A percentile compares a stretch with the other conserved stretches of the same genome.
Conservation (phyloP, 2,113 vertebrate species). For the Vicugna pacos region DNA sequence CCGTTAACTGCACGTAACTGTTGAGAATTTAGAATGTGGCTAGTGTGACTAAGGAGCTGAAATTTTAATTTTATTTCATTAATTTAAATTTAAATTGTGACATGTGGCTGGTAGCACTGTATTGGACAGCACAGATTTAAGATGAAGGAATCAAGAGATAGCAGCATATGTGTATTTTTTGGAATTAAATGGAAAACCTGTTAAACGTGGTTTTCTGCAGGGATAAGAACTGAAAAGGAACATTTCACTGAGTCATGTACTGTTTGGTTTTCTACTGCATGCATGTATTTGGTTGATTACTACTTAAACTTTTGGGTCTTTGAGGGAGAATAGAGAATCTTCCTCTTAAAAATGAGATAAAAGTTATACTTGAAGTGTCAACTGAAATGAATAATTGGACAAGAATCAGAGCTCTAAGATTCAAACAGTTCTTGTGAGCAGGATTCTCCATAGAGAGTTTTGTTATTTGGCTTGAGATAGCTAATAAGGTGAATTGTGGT, state of each 20-base stretch:
- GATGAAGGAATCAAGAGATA: not conserved
- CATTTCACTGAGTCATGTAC: not conserved
- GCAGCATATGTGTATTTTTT: not conserved
- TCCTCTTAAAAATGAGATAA: conserved; percentile 54
- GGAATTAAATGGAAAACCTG: not conserved
- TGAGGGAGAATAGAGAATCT: conserved; percentile 29
- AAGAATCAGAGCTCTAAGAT: conserved; percentile 43
- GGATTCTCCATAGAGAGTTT: not conserved
- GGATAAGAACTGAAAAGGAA: not conserved
- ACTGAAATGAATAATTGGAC: conserved; percentile 19
- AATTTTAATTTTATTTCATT: conserved; percentile 30
- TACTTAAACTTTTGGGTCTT: conserved; percentile 54
- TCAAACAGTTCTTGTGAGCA: not conserved
- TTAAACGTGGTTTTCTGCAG: not conserved
- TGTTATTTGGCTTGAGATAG: conserved; percentile 50
- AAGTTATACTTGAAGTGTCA: conserved; percentile 53
- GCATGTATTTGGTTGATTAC: conserved; percentile 28
- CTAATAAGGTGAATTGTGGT: conserved; percentile 30
- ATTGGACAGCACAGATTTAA: not conserved
- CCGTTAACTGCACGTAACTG: not conserved
- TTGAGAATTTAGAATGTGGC: not conserved
- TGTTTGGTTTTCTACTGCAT: conserved; percentile 36
- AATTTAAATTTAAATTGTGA: conserved; percentile 1
- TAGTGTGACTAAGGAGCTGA: not conserved
- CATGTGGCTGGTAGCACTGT: not conserved